phyloP scores from a whole-genome alignment of 2,113 vertebrate species.

The Ahaetulla prasina region DNA sequence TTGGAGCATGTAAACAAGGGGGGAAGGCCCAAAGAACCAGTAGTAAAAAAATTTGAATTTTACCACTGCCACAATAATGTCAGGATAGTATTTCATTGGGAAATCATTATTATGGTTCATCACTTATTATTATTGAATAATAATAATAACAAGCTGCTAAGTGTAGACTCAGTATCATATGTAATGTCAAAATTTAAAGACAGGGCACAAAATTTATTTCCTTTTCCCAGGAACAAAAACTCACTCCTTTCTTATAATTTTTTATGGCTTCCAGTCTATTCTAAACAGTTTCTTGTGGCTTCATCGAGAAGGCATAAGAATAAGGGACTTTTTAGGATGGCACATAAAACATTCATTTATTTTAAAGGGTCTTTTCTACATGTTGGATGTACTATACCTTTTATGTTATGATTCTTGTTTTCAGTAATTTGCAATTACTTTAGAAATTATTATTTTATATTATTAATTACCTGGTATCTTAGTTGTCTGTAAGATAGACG shows the following conservation, averaged over 20 bases:
- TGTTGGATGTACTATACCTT: background rate
- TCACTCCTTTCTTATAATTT: background rate
- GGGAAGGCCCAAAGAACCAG: no score
- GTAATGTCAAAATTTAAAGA: background rate
- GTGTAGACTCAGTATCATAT: background rate
- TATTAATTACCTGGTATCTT: background rate
- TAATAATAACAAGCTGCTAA: background rate
- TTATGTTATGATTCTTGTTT: background rate
- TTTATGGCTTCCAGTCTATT: background rate
- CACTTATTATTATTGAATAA: background rate
- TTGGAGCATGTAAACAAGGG: no score
- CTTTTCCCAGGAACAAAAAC: background rate
- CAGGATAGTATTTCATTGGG: no score
- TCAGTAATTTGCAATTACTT: background rate
- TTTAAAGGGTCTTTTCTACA: background rate
- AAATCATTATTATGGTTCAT: background rate
- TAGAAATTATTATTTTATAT: background rate
- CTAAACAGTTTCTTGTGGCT: background rate
- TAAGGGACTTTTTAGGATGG: background rate
- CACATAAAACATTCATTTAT: background rate
- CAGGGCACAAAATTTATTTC: background rate
- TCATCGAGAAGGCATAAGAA: background rate
- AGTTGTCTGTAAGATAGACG: background rate
- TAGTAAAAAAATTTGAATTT: no score
- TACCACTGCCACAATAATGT: no score